Evolutionary conservation across 2,888 invertebrate genomes (phyloP).

Genomic region (Lochmaea capreae): DNA sequence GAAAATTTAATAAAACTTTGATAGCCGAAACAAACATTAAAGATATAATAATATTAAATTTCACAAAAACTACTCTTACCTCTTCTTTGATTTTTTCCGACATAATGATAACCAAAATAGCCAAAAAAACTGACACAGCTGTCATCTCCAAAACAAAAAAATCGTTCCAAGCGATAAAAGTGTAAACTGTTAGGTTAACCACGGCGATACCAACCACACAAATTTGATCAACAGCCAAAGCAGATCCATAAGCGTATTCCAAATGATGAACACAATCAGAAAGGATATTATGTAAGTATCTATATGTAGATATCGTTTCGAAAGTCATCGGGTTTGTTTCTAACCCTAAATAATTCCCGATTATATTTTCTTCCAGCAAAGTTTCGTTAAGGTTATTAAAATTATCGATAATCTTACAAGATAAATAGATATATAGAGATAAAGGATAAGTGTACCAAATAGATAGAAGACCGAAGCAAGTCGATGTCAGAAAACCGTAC

Average conservation of each 20-base stretch:
- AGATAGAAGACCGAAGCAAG: background rate
- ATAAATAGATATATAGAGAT: slow-evolving; percentile 15
- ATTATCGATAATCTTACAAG: slow-evolving; percentile 4
- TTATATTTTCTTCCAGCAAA: background rate
- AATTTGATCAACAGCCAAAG: slow-evolving; percentile 19
- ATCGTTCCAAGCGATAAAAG: slow-evolving; percentile 1
- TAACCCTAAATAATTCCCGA: background rate
- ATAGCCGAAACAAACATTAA: background rate
- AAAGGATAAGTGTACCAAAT: slow-evolving; percentile 20
- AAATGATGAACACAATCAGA: slow-evolving; percentile 21
- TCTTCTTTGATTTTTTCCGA: slow-evolving; percentile 13
- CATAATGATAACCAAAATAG: background rate
- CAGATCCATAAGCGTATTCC: slow-evolving; percentile 19
- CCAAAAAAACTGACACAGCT: background rate
- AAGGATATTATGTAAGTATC: slow-evolving; percentile 21
- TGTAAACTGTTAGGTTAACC: slow-evolving; percentile 14
- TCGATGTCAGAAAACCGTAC: background rate
- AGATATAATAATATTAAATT: too few species aligned
- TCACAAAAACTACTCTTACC: slow-evolving; percentile 1
- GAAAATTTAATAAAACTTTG: background rate
- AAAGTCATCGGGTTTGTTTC: background rate
- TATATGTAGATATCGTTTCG: background rate
- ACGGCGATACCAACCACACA: slow-evolving; percentile 11
- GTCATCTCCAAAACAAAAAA: background rate
- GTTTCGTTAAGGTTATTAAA: slow-evolving; percentile 4